A percentile compares a stretch with the other conserved stretches of the same genome.
phyloP scores from a whole-genome alignment of 2,113 vertebrate species.

The Nycticebus coucang region DNA sequence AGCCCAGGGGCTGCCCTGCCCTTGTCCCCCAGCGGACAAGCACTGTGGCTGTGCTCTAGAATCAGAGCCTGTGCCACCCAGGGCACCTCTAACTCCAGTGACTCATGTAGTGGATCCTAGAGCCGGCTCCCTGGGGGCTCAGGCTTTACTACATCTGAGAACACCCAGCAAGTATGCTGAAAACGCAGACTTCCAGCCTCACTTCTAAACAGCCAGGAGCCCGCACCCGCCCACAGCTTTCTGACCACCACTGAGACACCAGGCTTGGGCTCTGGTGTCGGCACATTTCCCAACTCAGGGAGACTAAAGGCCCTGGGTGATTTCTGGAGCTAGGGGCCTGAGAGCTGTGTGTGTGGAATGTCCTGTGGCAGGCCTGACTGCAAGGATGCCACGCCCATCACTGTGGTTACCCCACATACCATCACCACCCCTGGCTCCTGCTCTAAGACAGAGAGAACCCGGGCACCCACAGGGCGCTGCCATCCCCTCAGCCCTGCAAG shows the following conservation, averaged over 20 bases:
- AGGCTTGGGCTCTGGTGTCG: accelerated
- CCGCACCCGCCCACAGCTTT: accelerated
- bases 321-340: not conserved
- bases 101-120: accelerated
- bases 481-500: accelerated
- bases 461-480: accelerated
- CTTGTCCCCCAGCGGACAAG: too few species aligned
- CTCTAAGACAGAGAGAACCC: not conserved
- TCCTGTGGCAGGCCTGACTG: not conserved
- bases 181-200: accelerated
- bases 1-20: not conserved
- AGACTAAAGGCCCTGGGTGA: not conserved
- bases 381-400: not conserved
- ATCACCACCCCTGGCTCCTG: too few species aligned
- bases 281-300: accelerated
- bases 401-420: accelerated
- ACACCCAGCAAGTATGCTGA: not conserved
- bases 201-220: accelerated
- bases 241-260: accelerated
- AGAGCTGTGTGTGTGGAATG: accelerated
- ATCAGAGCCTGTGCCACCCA: not conserved
- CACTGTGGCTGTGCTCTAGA: not conserved
- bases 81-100: accelerated
- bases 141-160: accelerated
- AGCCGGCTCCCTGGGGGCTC: not conserved